Percentiles rank a stretch among this genome's conserved stretches.
These are phyloP conservation scores for Eumeta japonica DNA, from an alignment of 1,140 invertebrate genomes.

Conservation along the genomic window DNA sequence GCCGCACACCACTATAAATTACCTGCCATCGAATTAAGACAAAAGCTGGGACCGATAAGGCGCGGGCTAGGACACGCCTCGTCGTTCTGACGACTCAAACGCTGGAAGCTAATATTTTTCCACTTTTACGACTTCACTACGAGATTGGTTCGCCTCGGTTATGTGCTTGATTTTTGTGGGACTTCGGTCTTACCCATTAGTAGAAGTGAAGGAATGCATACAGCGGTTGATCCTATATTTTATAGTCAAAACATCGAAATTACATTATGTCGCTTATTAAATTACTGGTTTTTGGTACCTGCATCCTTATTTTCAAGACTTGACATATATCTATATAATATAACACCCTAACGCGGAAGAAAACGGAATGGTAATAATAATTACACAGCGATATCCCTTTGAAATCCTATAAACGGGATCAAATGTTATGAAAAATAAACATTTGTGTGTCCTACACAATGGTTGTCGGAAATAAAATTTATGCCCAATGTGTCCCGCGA, in stretches of 20 bases:
- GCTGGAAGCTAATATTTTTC: conserved; percentile 37
- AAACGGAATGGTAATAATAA: too few species aligned
- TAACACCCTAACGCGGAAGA: too few species aligned
- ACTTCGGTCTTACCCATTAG: too few species aligned
- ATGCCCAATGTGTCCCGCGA: conserved; percentile 45
- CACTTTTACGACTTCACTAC: conserved; percentile 31
- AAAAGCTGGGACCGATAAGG: conserved; percentile 43
- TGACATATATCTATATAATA: too few species aligned
- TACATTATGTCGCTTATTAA: too few species aligned
- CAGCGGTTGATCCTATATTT: too few species aligned
- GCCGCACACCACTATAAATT: conserved; percentile 37
- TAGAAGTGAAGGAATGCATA: too few species aligned
- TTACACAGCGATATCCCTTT: too few species aligned
- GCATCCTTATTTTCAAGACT: too few species aligned
- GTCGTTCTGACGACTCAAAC: conserved; percentile 34
- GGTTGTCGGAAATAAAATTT: conserved; percentile 45
- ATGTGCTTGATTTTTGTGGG: conserved; percentile 3
- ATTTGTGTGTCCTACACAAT: conserved; percentile 34
- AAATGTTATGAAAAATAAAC: conserved; percentile 35
- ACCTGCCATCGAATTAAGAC: conserved; percentile 47
- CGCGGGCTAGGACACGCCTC: conserved; percentile 35
- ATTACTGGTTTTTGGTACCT: too few species aligned
- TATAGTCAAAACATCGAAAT: too few species aligned
- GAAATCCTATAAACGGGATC: too few species aligned
- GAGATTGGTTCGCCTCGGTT: conserved; percentile 18